Percentiles rank a stretch among this genome's conserved stretches.
phyloP scores from a whole-genome alignment of 2,888 invertebrate species.

The Ormyrus rosae region DNA sequence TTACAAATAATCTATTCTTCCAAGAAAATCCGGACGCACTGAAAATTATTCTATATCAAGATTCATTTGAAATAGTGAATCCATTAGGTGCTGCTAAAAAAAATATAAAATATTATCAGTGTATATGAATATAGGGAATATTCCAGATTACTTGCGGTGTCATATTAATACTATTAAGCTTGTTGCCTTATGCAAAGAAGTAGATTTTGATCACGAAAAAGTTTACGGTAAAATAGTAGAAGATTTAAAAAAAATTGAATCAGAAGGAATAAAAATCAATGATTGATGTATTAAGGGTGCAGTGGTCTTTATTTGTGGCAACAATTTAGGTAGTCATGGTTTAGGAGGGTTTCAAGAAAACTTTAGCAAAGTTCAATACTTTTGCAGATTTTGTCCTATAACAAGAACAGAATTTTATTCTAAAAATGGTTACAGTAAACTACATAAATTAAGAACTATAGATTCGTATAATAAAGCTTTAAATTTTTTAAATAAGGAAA shows the following conservation, averaged over 20 bases:
- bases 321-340: conserved; percentile 60
- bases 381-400: conserved; percentile 62
- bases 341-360: conserved; percentile 65
- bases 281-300: conserved; percentile 54
- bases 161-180: conserved; percentile 63
- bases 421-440: background rate
- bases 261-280: conserved; percentile 3
- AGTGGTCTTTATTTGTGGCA: conserved; percentile 57
- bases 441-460: background rate
- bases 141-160: conserved; percentile 59
- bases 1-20: conserved; percentile 41
- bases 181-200: conserved; percentile 62
- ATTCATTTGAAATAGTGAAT: conserved; percentile 66
- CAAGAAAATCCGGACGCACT: conserved; percentile 41
- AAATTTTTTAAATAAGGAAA: background rate
- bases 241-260: conserved; percentile 62
- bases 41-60: conserved; percentile 64
- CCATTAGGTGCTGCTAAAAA: conserved; percentile 62
- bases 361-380: conserved; percentile 60
- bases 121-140: conserved; percentile 63
- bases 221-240: conserved; percentile 58
- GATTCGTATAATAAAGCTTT: conserved; percentile 34
- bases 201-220: conserved; percentile 36
- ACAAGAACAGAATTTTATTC: background rate
- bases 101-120: conserved; percentile 64